Percentiles rank a stretch among this genome's conserved stretches.
phyloP scores from a whole-genome alignment of 2,797 vertebrate genomes.

The Morus bassanus region DNA sequence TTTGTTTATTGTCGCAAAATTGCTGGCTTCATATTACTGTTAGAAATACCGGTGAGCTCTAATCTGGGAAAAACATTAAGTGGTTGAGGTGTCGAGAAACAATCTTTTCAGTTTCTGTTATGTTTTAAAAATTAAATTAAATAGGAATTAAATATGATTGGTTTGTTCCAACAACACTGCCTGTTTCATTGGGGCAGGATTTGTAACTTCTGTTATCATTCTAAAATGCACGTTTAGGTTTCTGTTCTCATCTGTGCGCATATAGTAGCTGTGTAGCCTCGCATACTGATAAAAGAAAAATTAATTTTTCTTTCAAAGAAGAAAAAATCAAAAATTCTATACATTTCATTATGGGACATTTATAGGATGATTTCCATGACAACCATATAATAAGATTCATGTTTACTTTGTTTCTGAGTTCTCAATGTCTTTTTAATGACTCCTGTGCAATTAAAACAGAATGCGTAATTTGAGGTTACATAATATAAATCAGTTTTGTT shows the following conservation, averaged over 20 bases:
- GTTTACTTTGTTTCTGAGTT: constrained; percentile 73
- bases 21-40: not conserved
- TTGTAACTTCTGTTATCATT: not conserved
- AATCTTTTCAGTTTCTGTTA: not conserved
- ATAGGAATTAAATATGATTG: not conserved
- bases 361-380: constrained; percentile 74
- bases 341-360: constrained; percentile 45
- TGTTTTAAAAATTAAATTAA: not conserved
- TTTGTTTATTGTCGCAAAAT: not conserved
- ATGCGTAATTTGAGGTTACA: constrained; percentile 61
- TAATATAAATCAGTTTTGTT: constrained; percentile 54
- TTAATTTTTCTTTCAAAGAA: not conserved
- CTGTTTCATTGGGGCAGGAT: not conserved
- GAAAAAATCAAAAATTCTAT: constrained; percentile 16
- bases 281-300: not conserved
- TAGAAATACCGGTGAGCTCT: not conserved
- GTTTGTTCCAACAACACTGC: not conserved
- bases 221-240: not conserved
- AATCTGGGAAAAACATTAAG: not conserved
- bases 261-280: not conserved
- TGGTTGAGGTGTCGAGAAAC: not conserved
- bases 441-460: constrained; percentile 69
- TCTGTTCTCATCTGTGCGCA: not conserved
- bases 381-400: constrained; percentile 72
- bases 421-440: constrained; percentile 79